Evolutionary conservation across 2,797 vertebrate genomes (phyloP).

Genomic region (Pelobates cultripes): DNA sequence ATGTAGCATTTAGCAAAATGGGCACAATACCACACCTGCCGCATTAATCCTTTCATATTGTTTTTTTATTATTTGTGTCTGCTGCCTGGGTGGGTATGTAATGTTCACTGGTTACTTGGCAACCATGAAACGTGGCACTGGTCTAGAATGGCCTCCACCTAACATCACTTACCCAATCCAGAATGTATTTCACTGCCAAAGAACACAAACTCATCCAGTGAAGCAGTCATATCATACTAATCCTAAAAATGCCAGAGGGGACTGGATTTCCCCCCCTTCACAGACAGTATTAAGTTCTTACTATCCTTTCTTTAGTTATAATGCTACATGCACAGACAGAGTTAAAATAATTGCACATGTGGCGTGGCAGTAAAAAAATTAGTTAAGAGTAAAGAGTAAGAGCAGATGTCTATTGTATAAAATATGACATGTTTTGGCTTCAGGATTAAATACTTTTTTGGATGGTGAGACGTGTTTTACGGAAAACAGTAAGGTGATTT

Average conservation of each 20-base stretch:
- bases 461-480: no score
- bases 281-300: neutral
- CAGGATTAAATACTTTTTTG: no score
- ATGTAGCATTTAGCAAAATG: neutral
- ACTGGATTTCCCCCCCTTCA: neutral
- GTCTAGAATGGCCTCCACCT: slow-evolving; percentile 5
- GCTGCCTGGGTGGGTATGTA: neutral
- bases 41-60: neutral
- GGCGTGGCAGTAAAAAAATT: neutral
- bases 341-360: neutral
- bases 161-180: slow-evolving; percentile 5
- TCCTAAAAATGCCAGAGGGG: neutral
- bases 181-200: neutral
- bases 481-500: no score
- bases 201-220: neutral
- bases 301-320: neutral
- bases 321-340: neutral
- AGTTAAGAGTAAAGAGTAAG: no score
- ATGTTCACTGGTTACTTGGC: neutral
- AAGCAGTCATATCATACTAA: neutral
- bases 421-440: no score
- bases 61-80: neutral
- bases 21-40: neutral
- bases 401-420: no score
- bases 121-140: neutral